phyloP scores from a whole-genome alignment of 2,888 invertebrate species.

The Scotopteryx bipunctaria region DNA sequence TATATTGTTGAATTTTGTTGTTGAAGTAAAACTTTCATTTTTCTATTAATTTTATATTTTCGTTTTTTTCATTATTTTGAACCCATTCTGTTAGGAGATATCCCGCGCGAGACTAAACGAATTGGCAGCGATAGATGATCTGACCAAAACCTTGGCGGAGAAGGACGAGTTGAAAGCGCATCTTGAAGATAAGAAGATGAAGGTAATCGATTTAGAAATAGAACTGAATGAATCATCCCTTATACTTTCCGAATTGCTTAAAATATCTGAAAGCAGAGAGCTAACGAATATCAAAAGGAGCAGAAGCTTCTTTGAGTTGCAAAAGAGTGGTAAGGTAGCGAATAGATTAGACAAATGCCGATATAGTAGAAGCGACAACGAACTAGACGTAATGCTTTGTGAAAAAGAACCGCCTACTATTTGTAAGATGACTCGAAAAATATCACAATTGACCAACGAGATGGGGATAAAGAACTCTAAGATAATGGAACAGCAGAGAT shows the following conservation, averaged over 20 bases:
- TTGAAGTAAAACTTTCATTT: constrained; percentile 65
- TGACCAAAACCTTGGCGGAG: constrained; percentile 61
- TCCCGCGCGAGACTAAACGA: constrained; percentile 69
- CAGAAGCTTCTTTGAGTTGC: constrained; percentile 75
- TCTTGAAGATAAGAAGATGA: constrained; percentile 72
- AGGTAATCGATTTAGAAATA: constrained; percentile 78
- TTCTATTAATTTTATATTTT: constrained; percentile 53
- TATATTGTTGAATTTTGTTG: constrained; percentile 74
- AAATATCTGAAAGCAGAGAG: constrained; percentile 72
- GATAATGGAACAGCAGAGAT: constrained; percentile 81
- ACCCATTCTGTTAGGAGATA: constrained; percentile 68
- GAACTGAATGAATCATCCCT: constrained; percentile 81
- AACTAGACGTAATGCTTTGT: constrained; percentile 59
- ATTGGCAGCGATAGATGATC: constrained; percentile 65
- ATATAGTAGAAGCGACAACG: constrained; percentile 73
- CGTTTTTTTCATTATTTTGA: constrained; percentile 63
- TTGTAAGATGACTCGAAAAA: constrained; percentile 67
- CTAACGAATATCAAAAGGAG: constrained; percentile 66
- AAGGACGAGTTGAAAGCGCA: constrained; percentile 65
- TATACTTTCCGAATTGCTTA: constrained; percentile 75
- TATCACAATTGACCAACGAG: constrained; percentile 72
- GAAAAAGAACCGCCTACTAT: constrained; percentile 54
- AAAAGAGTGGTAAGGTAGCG: constrained; percentile 84
- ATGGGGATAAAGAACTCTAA: constrained; percentile 78
- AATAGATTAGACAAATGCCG: constrained; percentile 81